Evolutionary conservation across 2,888 invertebrate genomes (phyloP).

Genomic region (Ypsolopha sequella): DNA sequence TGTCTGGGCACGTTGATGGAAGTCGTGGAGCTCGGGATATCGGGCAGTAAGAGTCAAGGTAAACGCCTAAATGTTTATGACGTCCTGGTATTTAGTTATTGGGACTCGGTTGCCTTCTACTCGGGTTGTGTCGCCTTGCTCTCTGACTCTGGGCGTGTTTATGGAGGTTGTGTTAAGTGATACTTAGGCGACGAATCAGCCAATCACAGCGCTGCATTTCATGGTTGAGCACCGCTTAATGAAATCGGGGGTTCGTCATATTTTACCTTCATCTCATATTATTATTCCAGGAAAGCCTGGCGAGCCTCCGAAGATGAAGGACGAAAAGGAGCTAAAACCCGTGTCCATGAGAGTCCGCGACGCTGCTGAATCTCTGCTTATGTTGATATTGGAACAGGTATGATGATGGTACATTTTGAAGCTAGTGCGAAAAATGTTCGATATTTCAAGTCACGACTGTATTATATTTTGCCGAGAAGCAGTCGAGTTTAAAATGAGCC

Average conservation of each 20-base stretch:
- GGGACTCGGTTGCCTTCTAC: slow-evolving; percentile 93
- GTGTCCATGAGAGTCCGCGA: slow-evolving; percentile 98
- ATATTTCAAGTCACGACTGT: too few relatives aligned
- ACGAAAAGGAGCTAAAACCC: slow-evolving; percentile 95
- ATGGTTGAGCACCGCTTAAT: too few relatives aligned
- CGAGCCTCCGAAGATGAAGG: slow-evolving; percentile 92
- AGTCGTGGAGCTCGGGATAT: slow-evolving; percentile 97
- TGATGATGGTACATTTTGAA: too few relatives aligned
- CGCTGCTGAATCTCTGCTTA: slow-evolving; percentile 94
- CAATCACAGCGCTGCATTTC: too few relatives aligned
- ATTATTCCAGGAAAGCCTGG: slow-evolving; percentile 76
- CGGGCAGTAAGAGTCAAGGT: slow-evolving; percentile 90
- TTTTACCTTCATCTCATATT: neutral
- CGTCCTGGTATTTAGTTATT: slow-evolving; percentile 44
- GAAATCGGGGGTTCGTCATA: too few relatives aligned
- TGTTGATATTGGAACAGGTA: slow-evolving; percentile 91
- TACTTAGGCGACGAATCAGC: too few relatives aligned
- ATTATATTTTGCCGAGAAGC: too few relatives aligned
- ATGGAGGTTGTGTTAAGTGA: slow-evolving; percentile 96
- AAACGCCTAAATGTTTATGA: neutral
- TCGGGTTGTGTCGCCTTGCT: slow-evolving; percentile 94
- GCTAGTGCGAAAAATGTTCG: too few relatives aligned
- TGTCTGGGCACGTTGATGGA: slow-evolving; percentile 94
- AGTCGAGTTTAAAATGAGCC: too few relatives aligned
- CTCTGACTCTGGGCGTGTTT: slow-evolving; percentile 88